These are phyloP conservation scores for Oreochromis spilurus DNA, from an alignment of 2,113 vertebrate species.

Conservation along the genomic window DNA sequence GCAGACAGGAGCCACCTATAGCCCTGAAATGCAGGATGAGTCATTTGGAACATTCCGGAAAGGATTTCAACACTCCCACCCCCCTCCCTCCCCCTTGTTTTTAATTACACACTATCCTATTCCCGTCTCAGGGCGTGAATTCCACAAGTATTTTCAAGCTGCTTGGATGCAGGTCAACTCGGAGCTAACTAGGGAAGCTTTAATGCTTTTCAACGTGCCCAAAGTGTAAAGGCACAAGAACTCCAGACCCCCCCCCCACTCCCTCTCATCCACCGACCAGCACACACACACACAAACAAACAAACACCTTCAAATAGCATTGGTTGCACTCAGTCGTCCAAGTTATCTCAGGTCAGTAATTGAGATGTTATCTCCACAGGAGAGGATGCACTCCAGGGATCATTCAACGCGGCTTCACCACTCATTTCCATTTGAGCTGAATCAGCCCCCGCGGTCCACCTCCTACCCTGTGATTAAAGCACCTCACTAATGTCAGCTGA, in stretches of 20 bases:
- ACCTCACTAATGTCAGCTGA: background rate
- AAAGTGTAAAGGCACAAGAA: conserved; percentile 15
- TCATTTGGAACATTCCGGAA: conserved; percentile 68
- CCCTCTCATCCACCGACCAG: background rate
- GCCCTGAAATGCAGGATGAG: conserved; percentile 54
- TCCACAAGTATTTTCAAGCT: conserved; percentile 49
- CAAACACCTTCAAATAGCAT: background rate
- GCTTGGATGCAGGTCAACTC: conserved; percentile 27
- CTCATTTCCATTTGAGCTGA: conserved; percentile 46
- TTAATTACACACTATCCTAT: conserved; percentile 76
- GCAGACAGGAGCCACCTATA: conserved; percentile 58
- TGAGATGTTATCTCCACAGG: conserved; percentile 66
- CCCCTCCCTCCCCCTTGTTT: conserved; percentile 31
- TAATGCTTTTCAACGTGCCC: conserved; percentile 40
- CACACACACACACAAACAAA: background rate
- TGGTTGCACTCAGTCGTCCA: conserved; percentile 15
- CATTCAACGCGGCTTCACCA: conserved; percentile 31
- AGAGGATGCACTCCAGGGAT: conserved; percentile 40
- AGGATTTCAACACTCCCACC: conserved; percentile 53
- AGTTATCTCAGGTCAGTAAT: conserved; percentile 63
- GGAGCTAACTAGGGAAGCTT: background rate
- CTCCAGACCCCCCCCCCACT: background rate
- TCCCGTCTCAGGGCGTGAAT: conserved; percentile 64
- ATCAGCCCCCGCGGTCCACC: conserved; percentile 11
- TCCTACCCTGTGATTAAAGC: conserved; percentile 27